These are phyloP conservation scores for Pyrgus malvae DNA, from an alignment of 2,888 invertebrate genomes.

Conservation along the genomic window DNA sequence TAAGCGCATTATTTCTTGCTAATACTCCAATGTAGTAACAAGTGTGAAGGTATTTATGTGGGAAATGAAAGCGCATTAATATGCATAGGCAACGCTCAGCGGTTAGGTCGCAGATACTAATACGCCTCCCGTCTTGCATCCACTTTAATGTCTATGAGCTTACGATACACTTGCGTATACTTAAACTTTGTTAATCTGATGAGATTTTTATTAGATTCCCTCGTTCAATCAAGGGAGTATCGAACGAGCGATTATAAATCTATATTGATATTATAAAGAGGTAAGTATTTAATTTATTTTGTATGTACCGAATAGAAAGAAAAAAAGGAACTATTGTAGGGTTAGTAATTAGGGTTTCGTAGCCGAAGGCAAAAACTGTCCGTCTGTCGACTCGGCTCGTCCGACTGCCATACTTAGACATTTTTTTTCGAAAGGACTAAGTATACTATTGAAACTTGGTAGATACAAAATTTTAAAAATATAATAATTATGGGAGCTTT, in stretches of 20 bases:
- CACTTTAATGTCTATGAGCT: conserved; percentile 36
- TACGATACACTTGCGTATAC: conserved; percentile 21
- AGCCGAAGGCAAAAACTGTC: no score
- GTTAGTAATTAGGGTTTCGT: no score
- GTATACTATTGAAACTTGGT: no score
- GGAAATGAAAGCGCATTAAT: conserved; percentile 48
- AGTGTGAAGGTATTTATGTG: conserved; percentile 11
- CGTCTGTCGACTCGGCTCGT: no score
- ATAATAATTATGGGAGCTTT: no score
- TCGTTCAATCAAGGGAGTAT: not conserved
- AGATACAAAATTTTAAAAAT: no score
- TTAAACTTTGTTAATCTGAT: conserved; percentile 13
- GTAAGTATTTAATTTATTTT: not conserved
- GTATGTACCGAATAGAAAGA: no score
- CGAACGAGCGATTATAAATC: not conserved
- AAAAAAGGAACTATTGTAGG: no score
- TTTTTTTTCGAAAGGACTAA: no score
- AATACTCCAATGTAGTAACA: not conserved
- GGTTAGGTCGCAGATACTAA: conserved; percentile 52
- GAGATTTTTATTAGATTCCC: conserved; percentile 1
- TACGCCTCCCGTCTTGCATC: conserved; percentile 32
- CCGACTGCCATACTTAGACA: no score
- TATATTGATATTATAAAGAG: not conserved
- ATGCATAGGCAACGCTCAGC: conserved; percentile 59
- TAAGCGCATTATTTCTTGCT: not conserved